Conservation (phyloP, 2,888 invertebrate species). For the Torymus texanus region DNA sequence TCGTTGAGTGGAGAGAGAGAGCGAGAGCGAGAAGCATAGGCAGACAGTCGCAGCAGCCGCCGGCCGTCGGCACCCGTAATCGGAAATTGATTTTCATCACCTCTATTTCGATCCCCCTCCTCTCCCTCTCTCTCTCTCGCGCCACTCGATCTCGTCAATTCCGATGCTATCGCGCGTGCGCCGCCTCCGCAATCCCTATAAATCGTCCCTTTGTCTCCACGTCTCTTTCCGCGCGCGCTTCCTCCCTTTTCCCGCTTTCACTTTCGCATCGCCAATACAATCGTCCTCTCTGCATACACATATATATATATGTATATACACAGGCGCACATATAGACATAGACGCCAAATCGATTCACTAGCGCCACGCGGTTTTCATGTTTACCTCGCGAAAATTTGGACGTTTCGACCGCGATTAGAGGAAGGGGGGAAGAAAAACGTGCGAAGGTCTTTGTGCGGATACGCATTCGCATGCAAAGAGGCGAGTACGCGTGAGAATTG, state of each 20-base stretch:
- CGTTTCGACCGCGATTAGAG: too few species aligned
- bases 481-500: background rate
- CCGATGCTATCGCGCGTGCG: background rate
- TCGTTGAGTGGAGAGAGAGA: background rate
- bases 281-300: too few species aligned
- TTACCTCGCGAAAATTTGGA: too few species aligned
- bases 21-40: too few species aligned
- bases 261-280: background rate
- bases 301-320: too few species aligned
- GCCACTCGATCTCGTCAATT: constrained; percentile 7
- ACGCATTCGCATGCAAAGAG: too few species aligned
- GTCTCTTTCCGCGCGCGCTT: background rate
- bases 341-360: too few species aligned
- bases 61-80: background rate
- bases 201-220: background rate
- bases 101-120: constrained; percentile 1
- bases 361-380: too few species aligned
- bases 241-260: background rate
- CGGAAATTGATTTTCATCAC: constrained; percentile 36
- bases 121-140: background rate
- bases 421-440: too few species aligned
- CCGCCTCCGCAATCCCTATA: background rate
- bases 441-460: background rate
- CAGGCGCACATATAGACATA: too few species aligned
- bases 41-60: background rate